Conservation (phyloP, 2,113 vertebrate species). For the Mesembrinibis cayennensis region DNA sequence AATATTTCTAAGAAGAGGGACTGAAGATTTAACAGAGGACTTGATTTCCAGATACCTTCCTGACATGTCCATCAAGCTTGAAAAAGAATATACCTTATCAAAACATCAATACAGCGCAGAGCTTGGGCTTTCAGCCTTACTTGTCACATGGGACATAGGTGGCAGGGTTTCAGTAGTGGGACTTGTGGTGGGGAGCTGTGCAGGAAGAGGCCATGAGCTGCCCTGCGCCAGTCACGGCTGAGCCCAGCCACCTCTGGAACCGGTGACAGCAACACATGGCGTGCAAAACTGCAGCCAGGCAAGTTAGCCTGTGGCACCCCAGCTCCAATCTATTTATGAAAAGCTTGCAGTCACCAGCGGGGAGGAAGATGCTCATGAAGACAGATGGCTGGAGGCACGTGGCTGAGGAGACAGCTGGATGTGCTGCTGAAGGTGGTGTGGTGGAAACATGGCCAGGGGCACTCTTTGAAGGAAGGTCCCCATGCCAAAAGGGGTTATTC, state of each 20-base stretch:
- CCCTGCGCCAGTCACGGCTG: not conserved
- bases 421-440: not conserved
- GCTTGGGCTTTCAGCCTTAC: not conserved
- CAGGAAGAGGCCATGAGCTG: not conserved
- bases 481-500: not conserved
- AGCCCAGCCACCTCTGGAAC: not conserved
- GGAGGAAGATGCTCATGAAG: not conserved
- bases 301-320: not conserved
- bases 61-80: not conserved
- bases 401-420: not conserved
- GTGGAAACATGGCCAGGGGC: not conserved
- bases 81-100: not conserved
- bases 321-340: not conserved
- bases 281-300: not conserved
- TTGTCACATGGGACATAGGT: accelerated
- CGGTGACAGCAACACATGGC: accelerated
- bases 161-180: accelerated
- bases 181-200: not conserved
- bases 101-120: not conserved
- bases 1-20: not conserved
- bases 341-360: not conserved
- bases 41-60: not conserved
- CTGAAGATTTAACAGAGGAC: not conserved
- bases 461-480: not conserved
- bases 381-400: accelerated